Conservation (phyloP, 35 echinoderm and acorn worm genomes). For the Apostichopus californicus region DNA sequence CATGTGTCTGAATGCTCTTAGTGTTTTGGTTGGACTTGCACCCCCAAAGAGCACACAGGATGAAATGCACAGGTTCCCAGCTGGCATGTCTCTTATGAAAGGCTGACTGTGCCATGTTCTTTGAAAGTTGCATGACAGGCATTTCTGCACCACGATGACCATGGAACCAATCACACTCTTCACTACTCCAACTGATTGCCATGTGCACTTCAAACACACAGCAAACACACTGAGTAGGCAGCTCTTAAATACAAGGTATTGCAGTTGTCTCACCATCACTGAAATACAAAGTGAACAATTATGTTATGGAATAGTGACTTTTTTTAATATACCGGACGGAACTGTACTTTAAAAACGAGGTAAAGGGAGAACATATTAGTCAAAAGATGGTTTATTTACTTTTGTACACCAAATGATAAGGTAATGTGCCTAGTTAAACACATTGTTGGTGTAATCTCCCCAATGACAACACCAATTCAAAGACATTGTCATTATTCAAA, state of each 20-base stretch:
- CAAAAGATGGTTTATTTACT: too few species aligned
- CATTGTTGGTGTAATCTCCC: too few species aligned
- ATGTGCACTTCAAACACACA: neutral
- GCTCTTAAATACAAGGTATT: conserved; percentile 60
- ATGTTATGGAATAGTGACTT: too few species aligned
- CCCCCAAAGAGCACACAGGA: conserved; percentile 56
- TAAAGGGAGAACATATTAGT: too few species aligned
- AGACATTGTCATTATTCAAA: too few species aligned
- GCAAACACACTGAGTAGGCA: conserved; percentile 50
- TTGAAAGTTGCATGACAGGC: conserved; percentile 17
- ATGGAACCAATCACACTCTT: conserved; percentile 42
- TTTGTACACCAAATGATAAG: too few species aligned
- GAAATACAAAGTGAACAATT: too few species aligned
- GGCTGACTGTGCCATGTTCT: conserved; percentile 69
- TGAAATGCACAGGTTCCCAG: conserved; percentile 67
- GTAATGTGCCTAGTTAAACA: too few species aligned
- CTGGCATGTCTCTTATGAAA: conserved; percentile 45
- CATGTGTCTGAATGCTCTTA: conserved; percentile 3
- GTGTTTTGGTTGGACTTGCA: conserved; percentile 51
- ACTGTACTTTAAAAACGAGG: too few species aligned
- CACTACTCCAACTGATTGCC: neutral
- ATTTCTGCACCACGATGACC: conserved; percentile 21
- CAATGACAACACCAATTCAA: too few species aligned
- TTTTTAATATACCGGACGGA: too few species aligned
- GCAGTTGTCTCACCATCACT: neutral